These are phyloP conservation scores for Buathra laborator DNA, from an alignment of 2,888 invertebrate genomes.

Conservation along the genomic window DNA sequence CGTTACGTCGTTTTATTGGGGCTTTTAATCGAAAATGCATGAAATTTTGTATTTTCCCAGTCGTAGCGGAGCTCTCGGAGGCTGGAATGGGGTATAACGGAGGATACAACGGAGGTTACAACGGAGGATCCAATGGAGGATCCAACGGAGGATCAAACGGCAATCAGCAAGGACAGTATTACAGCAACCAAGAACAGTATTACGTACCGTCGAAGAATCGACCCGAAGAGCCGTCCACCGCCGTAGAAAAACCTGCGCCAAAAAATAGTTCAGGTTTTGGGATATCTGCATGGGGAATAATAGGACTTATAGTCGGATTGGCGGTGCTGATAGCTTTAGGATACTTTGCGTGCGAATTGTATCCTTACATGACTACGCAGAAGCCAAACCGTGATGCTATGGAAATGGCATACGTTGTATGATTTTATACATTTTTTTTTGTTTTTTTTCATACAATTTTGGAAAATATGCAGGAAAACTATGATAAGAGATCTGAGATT, in stretches of 20 bases:
- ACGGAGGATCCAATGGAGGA: no score
- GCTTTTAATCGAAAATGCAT: no score
- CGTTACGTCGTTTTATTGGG: no score
- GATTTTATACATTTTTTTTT: constrained; percentile 10
- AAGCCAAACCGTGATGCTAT: constrained; percentile 87
- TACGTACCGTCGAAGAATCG: not conserved
- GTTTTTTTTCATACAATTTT: not conserved
- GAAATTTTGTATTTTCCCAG: no score
- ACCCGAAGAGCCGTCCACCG: not conserved
- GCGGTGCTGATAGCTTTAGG: constrained; percentile 86
- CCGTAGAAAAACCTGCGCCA: not conserved
- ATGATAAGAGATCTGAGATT: not conserved
- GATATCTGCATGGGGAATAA: constrained; percentile 89
- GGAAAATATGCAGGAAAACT: not conserved
- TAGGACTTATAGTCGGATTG: constrained; percentile 86
- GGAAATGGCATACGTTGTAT: constrained; percentile 85
- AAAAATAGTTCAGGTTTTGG: constrained; percentile 35
- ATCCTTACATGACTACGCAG: constrained; percentile 88
- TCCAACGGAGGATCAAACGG: no score
- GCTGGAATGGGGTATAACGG: no score
- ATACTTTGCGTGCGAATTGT: constrained; percentile 89
- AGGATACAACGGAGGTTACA: no score
- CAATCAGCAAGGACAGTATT: no score
- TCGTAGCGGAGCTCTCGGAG: no score
- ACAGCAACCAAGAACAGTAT: not conserved